Percentiles rank a stretch among this genome's conserved stretches.
Evolutionary conservation across 1,140 invertebrate genomes (phyloP).

Genomic region (Macrobrachium rosenbergii): DNA sequence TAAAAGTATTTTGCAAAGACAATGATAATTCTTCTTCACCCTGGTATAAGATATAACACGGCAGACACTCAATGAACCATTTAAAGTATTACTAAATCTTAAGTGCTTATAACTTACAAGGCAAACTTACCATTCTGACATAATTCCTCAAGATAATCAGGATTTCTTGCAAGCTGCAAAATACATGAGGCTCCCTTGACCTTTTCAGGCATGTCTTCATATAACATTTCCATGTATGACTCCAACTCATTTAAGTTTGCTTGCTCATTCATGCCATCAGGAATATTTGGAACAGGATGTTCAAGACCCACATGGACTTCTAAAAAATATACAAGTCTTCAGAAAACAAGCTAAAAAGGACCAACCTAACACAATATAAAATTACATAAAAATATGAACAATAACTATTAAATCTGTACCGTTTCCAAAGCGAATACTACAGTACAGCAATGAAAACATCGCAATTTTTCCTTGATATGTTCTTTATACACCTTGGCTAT

Average conservation of each 20-base stretch:
- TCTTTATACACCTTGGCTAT: too few species aligned
- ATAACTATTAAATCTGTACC: too few species aligned
- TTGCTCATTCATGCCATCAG: conserved; percentile 34
- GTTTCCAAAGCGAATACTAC: too few species aligned
- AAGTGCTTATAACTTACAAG: not conserved
- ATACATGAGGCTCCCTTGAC: conserved; percentile 93
- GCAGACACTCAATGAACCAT: not conserved
- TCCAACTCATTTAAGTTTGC: conserved; percentile 84
- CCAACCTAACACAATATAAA: too few species aligned
- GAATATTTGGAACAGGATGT: conserved; percentile 18
- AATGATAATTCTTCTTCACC: conserved; percentile 16
- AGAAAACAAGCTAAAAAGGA: too few species aligned
- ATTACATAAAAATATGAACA: too few species aligned
- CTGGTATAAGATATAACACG: not conserved
- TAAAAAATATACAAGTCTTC: not conserved
- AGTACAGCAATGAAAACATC: too few species aligned
- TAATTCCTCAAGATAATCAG: conserved; percentile 94
- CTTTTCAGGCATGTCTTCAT: conserved; percentile 95
- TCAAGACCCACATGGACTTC: conserved; percentile 41
- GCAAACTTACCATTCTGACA: conserved; percentile 84
- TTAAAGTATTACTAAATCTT: not conserved
- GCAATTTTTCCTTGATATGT: too few species aligned
- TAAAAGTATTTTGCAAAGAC: conserved; percentile 18
- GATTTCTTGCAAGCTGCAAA: conserved; percentile 89
- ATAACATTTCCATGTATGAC: conserved; percentile 95